Base-by-base conservation (phyloP, 2,113 vertebrate species). In the Lophura nycthemera region DNA sequence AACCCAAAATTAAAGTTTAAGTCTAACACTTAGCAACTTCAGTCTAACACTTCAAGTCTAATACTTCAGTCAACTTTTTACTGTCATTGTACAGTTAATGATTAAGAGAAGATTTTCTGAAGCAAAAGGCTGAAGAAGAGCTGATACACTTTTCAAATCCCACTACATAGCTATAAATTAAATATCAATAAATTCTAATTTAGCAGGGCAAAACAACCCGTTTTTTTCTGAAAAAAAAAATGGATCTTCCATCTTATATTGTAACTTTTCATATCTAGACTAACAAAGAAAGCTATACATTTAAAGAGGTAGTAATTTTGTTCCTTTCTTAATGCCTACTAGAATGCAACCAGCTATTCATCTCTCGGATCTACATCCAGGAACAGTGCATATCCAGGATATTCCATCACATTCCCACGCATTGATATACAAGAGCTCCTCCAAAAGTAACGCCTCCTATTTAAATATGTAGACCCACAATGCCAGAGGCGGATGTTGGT, bases 191-290 rank as follows among this genome's bases (percentile, higher is more conserved):
- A 70, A 66, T 5, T 30, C 21, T 65, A 30, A 59, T 65, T 61
- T 48, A 65, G 71, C 47, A 59, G 13, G 8, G 15, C 5, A 61
- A 72, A 81, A 27, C 6, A n/a, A 22, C 20, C 17, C 6, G 9
- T 43, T 11, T 11, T 82, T 76, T 87, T 42, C 8, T 79, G 66
- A 47, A 65, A 70, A 75, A 5, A 38, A 45, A 45, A 47, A 47
- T 22, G 13, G 22, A 24, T 50, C 48, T 5, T 65, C 21, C 4
- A 5, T 15, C 3, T 24, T 29, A 2, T 1, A 14, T 2, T 19
- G 30, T 40, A 61, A 20, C 34, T 85, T 6, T 66, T 69, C 48
- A 5, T 40, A 40, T 16, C 19, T 64, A 52, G 27, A 21, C 6
- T 4, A 61, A 27, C 36, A 47, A 85, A 34, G 21, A 57, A 18